phyloP scores from a whole-genome alignment of 2,797 vertebrate species.

The Dermochelys coriacea region DNA sequence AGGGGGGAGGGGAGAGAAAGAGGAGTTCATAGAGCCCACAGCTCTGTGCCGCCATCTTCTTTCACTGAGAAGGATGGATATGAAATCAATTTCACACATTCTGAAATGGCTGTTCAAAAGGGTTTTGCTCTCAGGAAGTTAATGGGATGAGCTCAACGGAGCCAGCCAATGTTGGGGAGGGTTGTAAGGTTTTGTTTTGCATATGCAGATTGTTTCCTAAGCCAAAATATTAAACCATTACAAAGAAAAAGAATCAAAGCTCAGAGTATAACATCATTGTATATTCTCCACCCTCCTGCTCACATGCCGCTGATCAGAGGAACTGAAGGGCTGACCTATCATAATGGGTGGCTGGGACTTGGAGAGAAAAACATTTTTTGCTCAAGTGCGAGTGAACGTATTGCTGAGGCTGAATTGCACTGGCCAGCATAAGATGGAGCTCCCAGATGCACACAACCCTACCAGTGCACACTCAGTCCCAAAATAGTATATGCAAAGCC shows the following conservation, averaged over 20 bases:
- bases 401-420: background rate
- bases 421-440: background rate
- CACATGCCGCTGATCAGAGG: fast-evolving
- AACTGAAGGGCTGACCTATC: background rate
- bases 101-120: slow-evolving; percentile 29
- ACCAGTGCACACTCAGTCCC: background rate
- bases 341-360: background rate
- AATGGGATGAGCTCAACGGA: background rate
- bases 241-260: background rate
- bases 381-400: fast-evolving
- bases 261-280: background rate
- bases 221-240: slow-evolving; percentile 15
- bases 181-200: background rate
- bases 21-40: fast-evolving
- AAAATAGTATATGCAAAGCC: background rate
- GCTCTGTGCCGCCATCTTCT: slow-evolving; percentile 67
- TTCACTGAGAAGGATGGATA: background rate
- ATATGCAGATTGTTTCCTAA: slow-evolving; percentile 7
- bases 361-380: background rate
- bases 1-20: background rate
- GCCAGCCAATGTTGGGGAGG: background rate
- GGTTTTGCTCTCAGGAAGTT: slow-evolving; percentile 14
- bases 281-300: background rate
- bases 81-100: slow-evolving; percentile 10
- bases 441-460: background rate